These are phyloP conservation scores for Peromyscus leucopus DNA, from an alignment of 2,113 vertebrate genomes.

Conservation along the genomic window DNA sequence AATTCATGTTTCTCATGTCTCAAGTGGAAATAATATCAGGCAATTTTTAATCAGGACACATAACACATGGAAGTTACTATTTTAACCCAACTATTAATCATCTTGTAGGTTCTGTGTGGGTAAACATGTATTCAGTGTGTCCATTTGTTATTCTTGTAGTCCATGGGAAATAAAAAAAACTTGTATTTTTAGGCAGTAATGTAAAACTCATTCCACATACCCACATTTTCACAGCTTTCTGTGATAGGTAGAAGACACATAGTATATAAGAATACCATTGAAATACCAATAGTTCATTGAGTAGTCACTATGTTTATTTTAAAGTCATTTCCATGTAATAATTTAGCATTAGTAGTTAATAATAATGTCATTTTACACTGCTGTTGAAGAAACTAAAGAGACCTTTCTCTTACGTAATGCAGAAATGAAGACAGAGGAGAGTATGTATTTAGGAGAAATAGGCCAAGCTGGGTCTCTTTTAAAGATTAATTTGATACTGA, in stretches of 20 bases:
- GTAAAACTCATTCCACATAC: not conserved
- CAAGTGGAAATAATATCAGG: not conserved
- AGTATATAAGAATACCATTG: not conserved
- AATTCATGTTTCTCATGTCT: not conserved
- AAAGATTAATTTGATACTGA: not conserved
- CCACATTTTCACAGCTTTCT: not conserved
- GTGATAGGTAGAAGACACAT: not conserved
- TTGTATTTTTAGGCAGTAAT: not conserved
- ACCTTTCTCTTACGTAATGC: not conserved
- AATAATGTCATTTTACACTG: not conserved
- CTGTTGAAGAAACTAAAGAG: not conserved
- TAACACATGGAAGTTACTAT: not conserved
- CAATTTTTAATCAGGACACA: not conserved
- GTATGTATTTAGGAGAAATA: not conserved
- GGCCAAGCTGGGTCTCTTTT: not conserved
- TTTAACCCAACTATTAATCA: not conserved
- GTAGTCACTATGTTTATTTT: not conserved
- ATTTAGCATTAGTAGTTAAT: not conserved
- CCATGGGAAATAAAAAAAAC: not conserved
- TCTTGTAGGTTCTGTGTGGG: not conserved
- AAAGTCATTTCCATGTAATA: not conserved
- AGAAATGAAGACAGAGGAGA: not conserved
- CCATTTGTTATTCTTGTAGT: not conserved
- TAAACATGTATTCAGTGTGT: not conserved
- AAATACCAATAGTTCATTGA: not conserved